Conservation (phyloP, 2,797 vertebrate species). For the Pseudomugil gertrudae region DNA sequence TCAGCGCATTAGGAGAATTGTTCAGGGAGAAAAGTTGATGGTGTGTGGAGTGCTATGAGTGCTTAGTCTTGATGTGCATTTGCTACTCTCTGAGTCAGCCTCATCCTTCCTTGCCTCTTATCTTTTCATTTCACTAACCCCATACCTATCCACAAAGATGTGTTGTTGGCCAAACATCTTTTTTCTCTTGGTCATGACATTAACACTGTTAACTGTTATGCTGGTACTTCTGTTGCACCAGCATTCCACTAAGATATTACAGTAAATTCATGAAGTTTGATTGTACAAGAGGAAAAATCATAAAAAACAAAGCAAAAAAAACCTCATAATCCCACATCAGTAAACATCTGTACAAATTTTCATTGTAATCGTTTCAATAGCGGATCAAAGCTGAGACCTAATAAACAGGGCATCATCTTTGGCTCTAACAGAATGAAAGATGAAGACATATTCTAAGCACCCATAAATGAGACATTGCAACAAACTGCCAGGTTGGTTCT, state of each 20-base stretch:
- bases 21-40: constrained; percentile 28
- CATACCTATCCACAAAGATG: constrained; percentile 6
- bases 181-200: neutral
- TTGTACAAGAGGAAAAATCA: neutral
- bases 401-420: too few relatives aligned
- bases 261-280: neutral
- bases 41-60: constrained; percentile 27
- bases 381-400: neutral
- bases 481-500: neutral
- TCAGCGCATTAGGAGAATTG: constrained; percentile 42
- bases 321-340: too few relatives aligned
- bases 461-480: neutral
- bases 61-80: constrained; percentile 24
- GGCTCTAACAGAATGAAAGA: too few relatives aligned
- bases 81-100: constrained; percentile 3
- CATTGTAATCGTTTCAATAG: neutral
- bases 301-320: neutral
- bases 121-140: constrained; percentile 11
- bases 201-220: neutral
- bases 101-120: constrained; percentile 7
- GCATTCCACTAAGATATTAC: neutral
- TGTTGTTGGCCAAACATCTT: constrained; percentile 3
- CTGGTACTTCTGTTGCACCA: neutral
- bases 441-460: too few relatives aligned
- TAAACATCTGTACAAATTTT: neutral